These are phyloP conservation scores for Papilio dardanus DNA, from an alignment of 1,140 invertebrate species.

Conservation along the genomic window DNA sequence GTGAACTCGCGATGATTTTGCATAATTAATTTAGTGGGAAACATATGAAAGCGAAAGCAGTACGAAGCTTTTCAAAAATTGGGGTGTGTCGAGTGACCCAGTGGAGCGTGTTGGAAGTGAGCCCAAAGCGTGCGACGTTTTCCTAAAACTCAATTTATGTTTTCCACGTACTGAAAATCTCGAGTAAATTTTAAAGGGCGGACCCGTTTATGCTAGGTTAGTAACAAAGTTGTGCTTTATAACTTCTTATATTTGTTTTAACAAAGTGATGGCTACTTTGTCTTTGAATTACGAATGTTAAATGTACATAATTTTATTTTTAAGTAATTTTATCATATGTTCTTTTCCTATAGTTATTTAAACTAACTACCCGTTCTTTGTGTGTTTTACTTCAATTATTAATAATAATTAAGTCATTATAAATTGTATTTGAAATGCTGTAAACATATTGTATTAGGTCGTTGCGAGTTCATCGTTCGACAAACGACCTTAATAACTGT, in stretches of 20 bases:
- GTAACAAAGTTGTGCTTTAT: not conserved
- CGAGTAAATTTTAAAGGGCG: not conserved
- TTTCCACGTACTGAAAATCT: constrained; percentile 27
- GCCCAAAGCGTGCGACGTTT: constrained; percentile 17
- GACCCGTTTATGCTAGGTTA: not conserved
- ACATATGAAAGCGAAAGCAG: constrained; percentile 45
- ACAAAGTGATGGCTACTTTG: not conserved
- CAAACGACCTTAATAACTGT: constrained; percentile 33
- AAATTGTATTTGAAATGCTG: not conserved
- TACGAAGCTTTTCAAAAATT: constrained; percentile 45
- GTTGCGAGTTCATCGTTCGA: constrained; percentile 23
- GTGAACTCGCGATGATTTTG: constrained; percentile 43
- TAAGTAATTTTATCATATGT: no score
- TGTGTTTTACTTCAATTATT: not conserved
- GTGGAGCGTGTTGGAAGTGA: constrained; percentile 31
- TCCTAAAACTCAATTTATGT: constrained; percentile 33
- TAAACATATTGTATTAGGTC: constrained; percentile 11
- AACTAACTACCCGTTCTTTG: no score
- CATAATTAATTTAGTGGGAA: constrained; percentile 42
- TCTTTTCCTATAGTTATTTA: no score
- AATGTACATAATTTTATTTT: no score
- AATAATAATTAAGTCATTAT: not conserved
- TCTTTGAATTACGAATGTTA: no score
- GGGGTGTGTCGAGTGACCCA: constrained; percentile 41
- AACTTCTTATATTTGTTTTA: not conserved